Evolutionary conservation across 2,113 vertebrate genomes (phyloP), one percentile per base, ranked within the genome.

Genomic region (Cebidichthys violaceus): DNA sequence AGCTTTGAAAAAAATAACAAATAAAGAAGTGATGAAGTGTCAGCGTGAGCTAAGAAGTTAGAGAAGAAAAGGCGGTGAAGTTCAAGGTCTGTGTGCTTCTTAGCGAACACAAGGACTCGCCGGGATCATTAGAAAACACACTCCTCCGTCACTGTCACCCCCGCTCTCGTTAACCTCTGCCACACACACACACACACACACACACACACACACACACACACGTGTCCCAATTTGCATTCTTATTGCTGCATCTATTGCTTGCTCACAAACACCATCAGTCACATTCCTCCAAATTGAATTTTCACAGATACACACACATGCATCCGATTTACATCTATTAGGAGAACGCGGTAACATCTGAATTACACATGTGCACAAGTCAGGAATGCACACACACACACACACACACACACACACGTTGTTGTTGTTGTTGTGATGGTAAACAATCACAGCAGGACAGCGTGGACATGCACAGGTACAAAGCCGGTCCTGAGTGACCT

Each of bases 161-260:
- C 54, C 33, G 70, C 74, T 82, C 84, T 87, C 65, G 75, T 91
- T 92, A 92, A 92, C 92, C 92, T 92, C 88, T 45, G 79, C 80
- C 83, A 75, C 86, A 77, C 72, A 20, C 47, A 50, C 47, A 20
- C 47, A 20, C 47, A 50, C 47, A 86, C 60, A 84, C 59, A 70
- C 61, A 75, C 22, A 81, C 45, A 67, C 79, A 70, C 54, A n/a
- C 74, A 33, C 33, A n/a, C 59, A 62, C 78, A 82, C 86, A 75
- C 71, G n/a, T n/a, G n/a, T 77, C 33, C 59, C 81, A 68, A 91
- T 92, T 93, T 91, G 86, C 90, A 91, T 93, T 86, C 75, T 87
- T 91, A 90, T 91, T 90, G 79, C 75, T 59, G 60, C 86, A 71
- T 87, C 68, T 74, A 77, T 41, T 79, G 82, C 81, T 27, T 3